phyloP scores from a whole-genome alignment of 1,140 invertebrate species.

The Trigoniulus corallinus region DNA sequence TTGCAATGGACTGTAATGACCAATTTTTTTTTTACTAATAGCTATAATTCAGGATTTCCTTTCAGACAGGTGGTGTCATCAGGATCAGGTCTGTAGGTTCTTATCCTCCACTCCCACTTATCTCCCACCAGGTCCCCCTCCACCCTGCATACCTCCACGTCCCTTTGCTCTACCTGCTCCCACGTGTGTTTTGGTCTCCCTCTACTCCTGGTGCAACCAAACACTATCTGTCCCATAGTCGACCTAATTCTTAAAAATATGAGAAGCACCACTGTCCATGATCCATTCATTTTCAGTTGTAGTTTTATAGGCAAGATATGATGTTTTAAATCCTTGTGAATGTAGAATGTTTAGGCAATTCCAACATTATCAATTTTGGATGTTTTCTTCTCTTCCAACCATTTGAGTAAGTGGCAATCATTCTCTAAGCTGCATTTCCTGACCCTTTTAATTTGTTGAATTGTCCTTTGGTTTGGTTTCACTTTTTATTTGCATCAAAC shows the following conservation, averaged over 20 bases:
- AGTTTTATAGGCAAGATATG: background rate
- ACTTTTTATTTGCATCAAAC: background rate
- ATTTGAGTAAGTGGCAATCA: background rate
- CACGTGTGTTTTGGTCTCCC: too few relatives aligned
- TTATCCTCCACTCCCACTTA: too few relatives aligned
- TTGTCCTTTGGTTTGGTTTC: background rate
- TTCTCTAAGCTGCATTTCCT: background rate
- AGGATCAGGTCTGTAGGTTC: too few relatives aligned
- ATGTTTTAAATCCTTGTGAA: background rate
- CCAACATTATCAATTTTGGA: background rate
- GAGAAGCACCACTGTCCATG: constrained; percentile 2
- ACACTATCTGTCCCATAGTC: too few relatives aligned
- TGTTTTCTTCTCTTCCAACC: background rate
- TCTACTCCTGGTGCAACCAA: too few relatives aligned
- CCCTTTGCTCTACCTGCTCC: too few relatives aligned
- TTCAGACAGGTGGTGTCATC: too few relatives aligned
- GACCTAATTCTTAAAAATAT: background rate
- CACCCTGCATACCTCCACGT: too few relatives aligned
- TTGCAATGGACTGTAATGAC: too few relatives aligned
- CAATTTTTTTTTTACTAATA: too few relatives aligned
- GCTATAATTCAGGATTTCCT: too few relatives aligned
- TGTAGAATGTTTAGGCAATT: background rate
- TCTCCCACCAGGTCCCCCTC: too few relatives aligned
- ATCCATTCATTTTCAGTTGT: background rate
- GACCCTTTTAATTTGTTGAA: background rate